Evolutionary conservation across 1,140 invertebrate species (phyloP).

Genomic region (Druon quercuslanigerum): DNA sequence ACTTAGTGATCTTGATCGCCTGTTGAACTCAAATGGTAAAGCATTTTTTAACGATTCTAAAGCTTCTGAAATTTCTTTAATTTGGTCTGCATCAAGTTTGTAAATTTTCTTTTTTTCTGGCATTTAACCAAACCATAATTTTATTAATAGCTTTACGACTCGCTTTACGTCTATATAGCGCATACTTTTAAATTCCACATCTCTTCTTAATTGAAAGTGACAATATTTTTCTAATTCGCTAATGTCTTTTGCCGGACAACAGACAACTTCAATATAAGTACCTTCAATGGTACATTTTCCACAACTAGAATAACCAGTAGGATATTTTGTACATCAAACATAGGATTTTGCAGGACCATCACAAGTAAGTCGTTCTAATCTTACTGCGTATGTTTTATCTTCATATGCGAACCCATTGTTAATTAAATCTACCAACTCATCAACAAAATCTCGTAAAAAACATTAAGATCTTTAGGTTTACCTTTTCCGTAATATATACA

Average conservation of each 20-base stretch:
- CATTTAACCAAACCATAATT: conserved; percentile 55
- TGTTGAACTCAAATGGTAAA: conserved; percentile 56
- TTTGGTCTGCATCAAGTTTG: conserved; percentile 32
- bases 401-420: no score
- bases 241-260: conserved; percentile 41
- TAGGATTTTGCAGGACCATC: no score
- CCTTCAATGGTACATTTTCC: conserved; percentile 58
- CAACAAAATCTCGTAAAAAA: background rate
- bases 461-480: background rate
- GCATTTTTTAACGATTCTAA: background rate
- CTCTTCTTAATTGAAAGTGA: conserved; percentile 39
- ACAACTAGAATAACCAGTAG: conserved; percentile 48
- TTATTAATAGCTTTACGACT: conserved; percentile 59
- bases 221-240: background rate
- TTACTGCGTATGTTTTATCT: no score
- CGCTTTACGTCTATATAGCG: conserved; percentile 45
- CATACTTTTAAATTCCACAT: conserved; percentile 51
- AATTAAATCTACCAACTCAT: background rate
- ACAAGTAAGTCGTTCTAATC: no score
- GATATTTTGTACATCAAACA: no score
- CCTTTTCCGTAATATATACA: background rate
- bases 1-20: conserved; percentile 53
- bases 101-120: conserved; percentile 31
- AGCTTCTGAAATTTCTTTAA: conserved; percentile 23
- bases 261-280: conserved; percentile 42